Evolutionary conservation across 2,113 vertebrate species (phyloP).

Genomic region (Tachysurus vachellii): DNA sequence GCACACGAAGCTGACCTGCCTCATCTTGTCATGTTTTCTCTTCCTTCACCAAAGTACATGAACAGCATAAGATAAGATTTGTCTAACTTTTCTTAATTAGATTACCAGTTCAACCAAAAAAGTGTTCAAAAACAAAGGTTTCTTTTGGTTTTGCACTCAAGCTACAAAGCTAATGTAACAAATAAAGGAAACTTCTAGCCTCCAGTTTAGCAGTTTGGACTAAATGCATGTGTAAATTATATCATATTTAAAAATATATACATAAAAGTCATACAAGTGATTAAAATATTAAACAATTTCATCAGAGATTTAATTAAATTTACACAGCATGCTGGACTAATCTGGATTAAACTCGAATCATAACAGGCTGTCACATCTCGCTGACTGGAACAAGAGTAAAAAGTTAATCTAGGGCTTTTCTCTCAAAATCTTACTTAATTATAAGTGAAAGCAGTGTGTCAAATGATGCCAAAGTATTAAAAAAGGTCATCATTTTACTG

Average conservation of each 20-base stretch:
- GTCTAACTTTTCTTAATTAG: background rate
- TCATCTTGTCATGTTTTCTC: conserved; percentile 17
- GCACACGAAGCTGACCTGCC: conserved; percentile 13
- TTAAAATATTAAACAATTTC: conserved; percentile 17
- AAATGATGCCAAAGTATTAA: background rate
- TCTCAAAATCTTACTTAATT: background rate
- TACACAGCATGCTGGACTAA: background rate
- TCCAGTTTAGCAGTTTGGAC: background rate
- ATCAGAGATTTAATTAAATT: conserved; percentile 17
- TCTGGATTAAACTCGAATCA: background rate
- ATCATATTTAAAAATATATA: background rate
- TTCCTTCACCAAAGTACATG: background rate
- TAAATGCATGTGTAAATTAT: background rate
- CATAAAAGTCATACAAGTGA: background rate
- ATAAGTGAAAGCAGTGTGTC: background rate
- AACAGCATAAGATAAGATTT: background rate
- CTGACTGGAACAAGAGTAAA: background rate
- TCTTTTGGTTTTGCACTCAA: background rate
- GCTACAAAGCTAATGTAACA: background rate
- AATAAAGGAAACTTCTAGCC: background rate
- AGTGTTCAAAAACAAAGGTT: background rate
- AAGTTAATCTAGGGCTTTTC: background rate
- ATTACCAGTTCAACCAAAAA: background rate
- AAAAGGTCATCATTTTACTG: background rate
- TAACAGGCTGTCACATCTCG: conserved; percentile 1